These are phyloP conservation scores for Drosophila kikkawai DNA, from an alignment of 1,140 invertebrate genomes.

Conservation along the genomic window DNA sequence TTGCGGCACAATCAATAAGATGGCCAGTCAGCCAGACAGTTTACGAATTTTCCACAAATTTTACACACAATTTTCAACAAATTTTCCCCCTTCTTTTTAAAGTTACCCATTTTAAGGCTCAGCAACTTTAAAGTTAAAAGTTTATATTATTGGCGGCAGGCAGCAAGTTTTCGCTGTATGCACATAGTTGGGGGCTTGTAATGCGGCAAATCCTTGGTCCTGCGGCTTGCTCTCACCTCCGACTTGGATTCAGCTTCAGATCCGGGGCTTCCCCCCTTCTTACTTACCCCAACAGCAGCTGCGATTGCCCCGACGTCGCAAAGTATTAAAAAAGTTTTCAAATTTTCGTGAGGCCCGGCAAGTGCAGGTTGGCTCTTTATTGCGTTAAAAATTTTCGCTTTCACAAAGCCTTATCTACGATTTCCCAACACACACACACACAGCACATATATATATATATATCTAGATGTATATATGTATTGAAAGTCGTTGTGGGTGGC, in stretches of 20 bases:
- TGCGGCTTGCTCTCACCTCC: constrained; percentile 62
- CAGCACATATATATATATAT: not conserved
- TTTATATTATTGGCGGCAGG: constrained; percentile 42
- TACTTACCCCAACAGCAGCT: constrained; percentile 23
- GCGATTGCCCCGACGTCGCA: constrained; percentile 16
- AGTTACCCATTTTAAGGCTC: not conserved
- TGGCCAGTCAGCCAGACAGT: constrained; percentile 21
- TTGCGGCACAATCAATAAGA: constrained; percentile 68
- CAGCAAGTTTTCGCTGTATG: constrained; percentile 42
- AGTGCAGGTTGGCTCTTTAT: constrained; percentile 77
- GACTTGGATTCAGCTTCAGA: constrained; percentile 11
- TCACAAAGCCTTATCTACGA: constrained; percentile 65
- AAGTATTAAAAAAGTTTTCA: constrained; percentile 81
- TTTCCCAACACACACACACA: constrained; percentile 21
- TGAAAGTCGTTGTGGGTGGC: constrained; percentile 21
- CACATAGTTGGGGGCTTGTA: constrained; percentile 55
- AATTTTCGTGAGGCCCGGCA: constrained; percentile 69
- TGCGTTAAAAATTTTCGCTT: constrained; percentile 77
- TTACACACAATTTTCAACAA: not conserved
- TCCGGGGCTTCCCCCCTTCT: constrained; percentile 10
- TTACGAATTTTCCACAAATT: constrained; percentile 1
- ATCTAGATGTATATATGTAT: constrained; percentile 27
- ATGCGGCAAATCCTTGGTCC: constrained; percentile 49
- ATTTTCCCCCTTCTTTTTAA: not conserved
- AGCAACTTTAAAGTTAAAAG: not conserved